Conservation (phyloP, 1,140 invertebrate species). For the Physella acuta region DNA sequence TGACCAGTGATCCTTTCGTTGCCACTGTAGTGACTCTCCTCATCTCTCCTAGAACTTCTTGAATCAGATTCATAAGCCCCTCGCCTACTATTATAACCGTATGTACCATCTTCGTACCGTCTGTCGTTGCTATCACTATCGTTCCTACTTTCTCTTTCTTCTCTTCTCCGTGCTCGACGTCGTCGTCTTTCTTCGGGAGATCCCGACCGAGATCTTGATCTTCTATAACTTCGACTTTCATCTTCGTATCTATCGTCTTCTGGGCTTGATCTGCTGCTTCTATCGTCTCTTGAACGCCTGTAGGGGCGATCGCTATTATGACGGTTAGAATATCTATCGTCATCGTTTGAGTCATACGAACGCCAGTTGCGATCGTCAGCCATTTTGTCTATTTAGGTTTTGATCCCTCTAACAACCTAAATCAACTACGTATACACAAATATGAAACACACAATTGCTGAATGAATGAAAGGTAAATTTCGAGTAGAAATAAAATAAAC, state of each 20-base stretch:
- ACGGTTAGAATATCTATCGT: background rate
- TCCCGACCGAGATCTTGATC: conserved; percentile 21
- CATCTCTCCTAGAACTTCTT: background rate
- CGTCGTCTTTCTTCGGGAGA: background rate
- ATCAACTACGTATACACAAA: too few relatives aligned
- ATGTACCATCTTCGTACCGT: background rate
- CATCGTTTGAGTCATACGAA: background rate
- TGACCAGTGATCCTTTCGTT: conserved; percentile 2
- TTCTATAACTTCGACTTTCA: background rate
- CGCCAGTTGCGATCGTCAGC: background rate
- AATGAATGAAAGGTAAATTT: too few relatives aligned
- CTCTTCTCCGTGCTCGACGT: background rate
- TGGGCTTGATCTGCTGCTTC: too few relatives aligned
- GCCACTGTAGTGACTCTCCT: background rate
- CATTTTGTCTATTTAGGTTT: too few relatives aligned
- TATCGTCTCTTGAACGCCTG: background rate
- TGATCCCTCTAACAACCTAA: too few relatives aligned
- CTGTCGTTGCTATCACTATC: background rate
- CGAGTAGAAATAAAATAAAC: too few relatives aligned
- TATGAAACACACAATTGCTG: too few relatives aligned
- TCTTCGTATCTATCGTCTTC: background rate
- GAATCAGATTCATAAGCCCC: background rate
- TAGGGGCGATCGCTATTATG: background rate
- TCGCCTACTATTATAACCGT: background rate
- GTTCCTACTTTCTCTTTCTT: background rate